Percentiles rank a stretch among this genome's conserved stretches.
Conservation (phyloP, 2,888 invertebrate species). For the Octonoba sinensis region DNA sequence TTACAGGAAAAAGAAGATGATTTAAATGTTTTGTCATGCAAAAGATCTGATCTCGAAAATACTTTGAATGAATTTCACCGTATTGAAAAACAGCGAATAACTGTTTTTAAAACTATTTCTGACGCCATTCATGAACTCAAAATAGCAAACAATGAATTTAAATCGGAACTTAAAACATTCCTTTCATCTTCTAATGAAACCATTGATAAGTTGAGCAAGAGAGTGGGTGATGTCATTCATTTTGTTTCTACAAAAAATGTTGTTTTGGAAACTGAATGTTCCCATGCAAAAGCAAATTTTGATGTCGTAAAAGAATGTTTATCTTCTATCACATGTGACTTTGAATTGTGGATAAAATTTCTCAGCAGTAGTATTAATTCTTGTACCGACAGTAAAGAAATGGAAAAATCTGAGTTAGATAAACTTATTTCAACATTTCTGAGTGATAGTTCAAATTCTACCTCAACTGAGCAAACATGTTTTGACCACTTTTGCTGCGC, state of each 20-base stretch:
- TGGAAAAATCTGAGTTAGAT: background rate
- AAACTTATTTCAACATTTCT: background rate
- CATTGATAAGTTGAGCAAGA: background rate
- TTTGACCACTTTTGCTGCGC: slow-evolving; percentile 4
- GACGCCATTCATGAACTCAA: slow-evolving; percentile 9
- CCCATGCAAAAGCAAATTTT: slow-evolving; percentile 16
- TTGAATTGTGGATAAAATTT: slow-evolving; percentile 15
- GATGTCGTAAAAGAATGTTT: slow-evolving; percentile 3
- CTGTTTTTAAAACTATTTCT: slow-evolving; percentile 1
- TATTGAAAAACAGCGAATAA: background rate
- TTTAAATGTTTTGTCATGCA: slow-evolving; percentile 2
- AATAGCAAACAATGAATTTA: background rate
- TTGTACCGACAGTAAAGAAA: background rate
- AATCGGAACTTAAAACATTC: background rate
- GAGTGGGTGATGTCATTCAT: background rate
- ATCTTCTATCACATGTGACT: slow-evolving; percentile 1
- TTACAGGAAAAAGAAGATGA: slow-evolving; percentile 27
- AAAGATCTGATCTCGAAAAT: slow-evolving; percentile 13
- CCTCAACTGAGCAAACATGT: slow-evolving; percentile 3
- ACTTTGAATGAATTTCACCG: background rate
- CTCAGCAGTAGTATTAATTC: no score
- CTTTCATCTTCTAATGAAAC: background rate
- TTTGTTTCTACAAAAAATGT: background rate
- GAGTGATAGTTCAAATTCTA: no score
- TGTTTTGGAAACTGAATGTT: background rate